Evolutionary conservation across 2,797 vertebrate genomes (phyloP).

Genomic region (Acipenser ruthenus): DNA sequence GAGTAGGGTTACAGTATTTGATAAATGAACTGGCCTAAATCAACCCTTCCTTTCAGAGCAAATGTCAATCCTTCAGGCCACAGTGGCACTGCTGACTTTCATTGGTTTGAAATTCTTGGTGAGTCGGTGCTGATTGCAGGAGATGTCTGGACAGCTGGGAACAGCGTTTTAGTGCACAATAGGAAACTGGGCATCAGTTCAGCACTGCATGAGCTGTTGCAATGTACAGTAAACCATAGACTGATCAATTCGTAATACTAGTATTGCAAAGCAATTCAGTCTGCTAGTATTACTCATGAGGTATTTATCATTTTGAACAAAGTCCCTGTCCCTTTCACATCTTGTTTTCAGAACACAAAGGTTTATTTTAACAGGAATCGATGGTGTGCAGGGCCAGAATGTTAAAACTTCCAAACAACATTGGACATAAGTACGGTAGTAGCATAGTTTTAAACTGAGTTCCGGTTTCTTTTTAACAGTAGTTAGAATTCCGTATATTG

Average conservation of each 20-base stretch:
- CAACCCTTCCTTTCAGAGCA: neutral
- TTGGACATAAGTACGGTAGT: too few relatives aligned
- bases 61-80: neutral
- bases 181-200: neutral
- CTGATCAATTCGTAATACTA: neutral
- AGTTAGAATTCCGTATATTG: too few relatives aligned
- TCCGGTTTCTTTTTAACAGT: too few relatives aligned
- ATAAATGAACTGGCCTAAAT: neutral
- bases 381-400: too few relatives aligned
- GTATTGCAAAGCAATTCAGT: neutral
- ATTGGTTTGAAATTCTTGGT: neutral
- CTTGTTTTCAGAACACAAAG: neutral
- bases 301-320: neutral
- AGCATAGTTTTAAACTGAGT: too few relatives aligned
- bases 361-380: too few relatives aligned
- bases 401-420: too few relatives aligned
- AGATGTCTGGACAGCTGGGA: constrained; percentile 22
- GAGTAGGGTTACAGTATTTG: constrained; percentile 3
- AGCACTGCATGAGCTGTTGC: too few relatives aligned
- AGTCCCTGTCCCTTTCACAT: neutral
- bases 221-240: neutral
- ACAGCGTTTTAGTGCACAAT: neutral
- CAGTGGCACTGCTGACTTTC: too few relatives aligned
- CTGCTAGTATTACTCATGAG: neutral
- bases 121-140: constrained; percentile 20